Evolutionary conservation across 2,888 invertebrate genomes (phyloP), one percentile per base, ranked within the genome.

Genomic region (Drosophila sordidula): DNA sequence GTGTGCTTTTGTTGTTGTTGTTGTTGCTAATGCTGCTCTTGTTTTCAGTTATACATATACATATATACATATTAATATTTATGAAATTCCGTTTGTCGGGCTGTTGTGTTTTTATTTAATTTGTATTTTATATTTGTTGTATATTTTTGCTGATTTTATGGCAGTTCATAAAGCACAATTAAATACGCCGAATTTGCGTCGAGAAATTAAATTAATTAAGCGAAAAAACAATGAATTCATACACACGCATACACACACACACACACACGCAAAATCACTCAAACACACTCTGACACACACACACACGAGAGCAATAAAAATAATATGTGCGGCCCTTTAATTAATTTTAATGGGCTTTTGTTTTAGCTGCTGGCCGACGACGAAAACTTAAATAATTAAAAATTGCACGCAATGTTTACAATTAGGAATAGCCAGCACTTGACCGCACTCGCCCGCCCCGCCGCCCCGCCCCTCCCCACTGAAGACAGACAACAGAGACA

Each of bases 331-430:
- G 76, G 85, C 80, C 80, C 87, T 88, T 88, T 85, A 88, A 85
- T 89, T 87, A 86, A 89, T 80, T 81, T 87, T 84, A 89, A 86
- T 87, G 85, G 87, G 80, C 72, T 77, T 82, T 75, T 81, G 65
- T 64, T 64, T 75, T 72, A 64, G 70, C 83, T 75, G 86, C 74
- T 54, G 70, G 55, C 69, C 62, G 69, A 73, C 75, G 64, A 75
- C 69, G 71, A 87, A 85, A 89, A 86, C 90, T 91, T 90, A 91
- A 90, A 90, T 91, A 90, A 90, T 87, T 90, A 91, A 84, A 89
- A 89, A 91, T 90, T 90, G 91, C 90, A 90, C 91, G 90, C 91
- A 89, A 90, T 87, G 89, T 87, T 87, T 84, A 89, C 80, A 89
- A 84, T 87, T 86, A 86, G 86, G 89, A 86, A 86, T 84, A 78